Base-by-base conservation (phyloP, 2,888 invertebrate genomes). In the Neoitamus cyanurus region DNA sequence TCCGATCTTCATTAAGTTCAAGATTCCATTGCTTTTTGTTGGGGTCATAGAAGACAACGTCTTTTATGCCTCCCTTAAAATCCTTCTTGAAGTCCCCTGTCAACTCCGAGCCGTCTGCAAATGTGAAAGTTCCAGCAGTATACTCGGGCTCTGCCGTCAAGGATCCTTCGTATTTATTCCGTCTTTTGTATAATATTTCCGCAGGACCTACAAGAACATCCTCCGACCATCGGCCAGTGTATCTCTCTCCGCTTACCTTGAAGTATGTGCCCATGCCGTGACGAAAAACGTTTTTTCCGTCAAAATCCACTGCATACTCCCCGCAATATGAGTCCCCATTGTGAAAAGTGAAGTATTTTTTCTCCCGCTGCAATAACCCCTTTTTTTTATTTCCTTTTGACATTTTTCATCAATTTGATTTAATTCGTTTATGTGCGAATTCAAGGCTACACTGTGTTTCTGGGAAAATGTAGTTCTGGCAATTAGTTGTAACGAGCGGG, bases 311-410 rank as follows among this genome's bases (percentile, higher is more conserved):
- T 11, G 37, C n/a, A 34, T 25, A 85, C 75, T 84, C 80, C n/a
- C 85, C 85, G 1, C 58, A 20, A 37, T 85, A 85, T 11, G 15
- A 37, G 31, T 85, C 85, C 3, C 83, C 85, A 48, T 85, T 85
- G 5, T 25, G 34, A 83, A 80, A 83, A 2, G 72, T 36, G 36
- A 83, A 85, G 1, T 30, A 1, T 5, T 28, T n/a, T 6, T 70
- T 31, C 31, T 31, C 13, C 9, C 7, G 5, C 5, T 2, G 34
- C 6, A 70, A 6, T 7, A 70, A 15, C 11, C 6, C 2, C 0
- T 3, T 7, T 11, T 6, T n/a, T 25, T 69, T 30, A n/a, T n/a
- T n/a, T n/a, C n/a, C n/a, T 0, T 25, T 25, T 25, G 69, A 28
- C 30, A 42, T 42, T 42, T 42, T 42, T 42, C 15, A 1, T n/a